Conservation (phyloP, 2,888 invertebrate species). For the Drosophila rubida region DNA sequence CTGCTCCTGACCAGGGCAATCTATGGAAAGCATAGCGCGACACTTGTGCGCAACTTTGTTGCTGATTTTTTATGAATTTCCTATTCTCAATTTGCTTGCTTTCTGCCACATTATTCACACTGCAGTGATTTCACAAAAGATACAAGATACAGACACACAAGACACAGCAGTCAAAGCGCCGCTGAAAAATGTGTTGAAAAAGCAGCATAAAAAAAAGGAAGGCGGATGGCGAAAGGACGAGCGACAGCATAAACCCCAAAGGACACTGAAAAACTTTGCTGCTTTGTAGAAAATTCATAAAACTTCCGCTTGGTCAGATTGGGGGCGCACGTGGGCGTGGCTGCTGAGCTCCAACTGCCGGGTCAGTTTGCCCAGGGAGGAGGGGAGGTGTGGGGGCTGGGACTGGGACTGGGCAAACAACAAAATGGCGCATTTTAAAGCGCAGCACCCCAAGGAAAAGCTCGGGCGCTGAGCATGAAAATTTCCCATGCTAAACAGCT, state of each 20-base stretch:
- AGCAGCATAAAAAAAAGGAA: slow-evolving; percentile 5
- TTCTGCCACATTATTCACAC: slow-evolving; percentile 70
- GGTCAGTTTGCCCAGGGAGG: slow-evolving; percentile 44
- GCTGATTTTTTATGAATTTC: slow-evolving; percentile 67
- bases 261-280: slow-evolving; percentile 66
- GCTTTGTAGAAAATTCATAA: slow-evolving; percentile 80
- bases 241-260: slow-evolving; percentile 36
- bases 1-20: slow-evolving; percentile 31
- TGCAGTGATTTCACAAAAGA: slow-evolving; percentile 77
- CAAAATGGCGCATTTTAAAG: slow-evolving; percentile 81
- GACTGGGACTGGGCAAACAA: slow-evolving; percentile 61
- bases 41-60: slow-evolving; percentile 42
- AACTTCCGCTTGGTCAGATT: slow-evolving; percentile 76
- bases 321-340: slow-evolving; percentile 57
- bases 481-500: slow-evolving; percentile 58
- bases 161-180: slow-evolving; percentile 27
- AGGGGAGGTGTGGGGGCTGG: neutral
- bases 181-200: slow-evolving; percentile 18
- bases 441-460: slow-evolving; percentile 44
- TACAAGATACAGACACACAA: slow-evolving; percentile 58
- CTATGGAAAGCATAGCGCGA: slow-evolving; percentile 21
- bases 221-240: neutral
- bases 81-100: slow-evolving; percentile 31
- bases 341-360: slow-evolving; percentile 16
- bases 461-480: slow-evolving; percentile 40